Conservation (phyloP, 2,113 vertebrate genomes). For the Gymnorhina tibicen region DNA sequence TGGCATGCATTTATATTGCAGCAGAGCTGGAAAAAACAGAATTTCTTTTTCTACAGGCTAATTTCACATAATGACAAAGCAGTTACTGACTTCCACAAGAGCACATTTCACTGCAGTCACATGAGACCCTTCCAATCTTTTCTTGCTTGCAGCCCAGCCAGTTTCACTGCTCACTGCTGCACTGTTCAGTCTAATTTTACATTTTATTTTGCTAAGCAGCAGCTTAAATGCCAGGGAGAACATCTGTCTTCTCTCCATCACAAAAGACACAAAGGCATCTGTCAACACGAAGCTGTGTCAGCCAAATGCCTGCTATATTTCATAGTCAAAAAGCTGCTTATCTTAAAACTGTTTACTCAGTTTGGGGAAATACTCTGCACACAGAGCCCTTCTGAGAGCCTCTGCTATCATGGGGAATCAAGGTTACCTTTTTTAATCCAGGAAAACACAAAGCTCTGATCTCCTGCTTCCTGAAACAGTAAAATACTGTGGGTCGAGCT, state of each 20-base stretch:
- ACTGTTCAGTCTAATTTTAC: background rate
- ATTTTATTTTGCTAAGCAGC: background rate
- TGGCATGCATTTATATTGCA: background rate
- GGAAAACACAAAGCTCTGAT: background rate
- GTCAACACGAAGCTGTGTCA: background rate
- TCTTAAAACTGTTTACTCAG: background rate
- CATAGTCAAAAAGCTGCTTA: background rate
- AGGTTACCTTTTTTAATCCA: background rate
- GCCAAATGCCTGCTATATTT: background rate
- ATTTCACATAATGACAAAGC: background rate
- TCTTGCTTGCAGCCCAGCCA: background rate
- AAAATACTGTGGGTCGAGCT: background rate
- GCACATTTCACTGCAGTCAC: background rate
- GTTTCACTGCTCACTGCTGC: background rate
- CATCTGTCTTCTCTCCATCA: conserved; percentile 27
- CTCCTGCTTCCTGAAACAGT: background rate
- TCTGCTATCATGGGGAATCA: background rate
- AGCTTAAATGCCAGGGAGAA: conserved; percentile 11
- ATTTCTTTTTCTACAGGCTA: background rate
- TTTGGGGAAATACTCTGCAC: background rate
- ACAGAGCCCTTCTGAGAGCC: background rate
- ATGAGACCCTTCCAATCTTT: background rate
- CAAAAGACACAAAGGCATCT: background rate
- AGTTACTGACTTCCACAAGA: background rate
- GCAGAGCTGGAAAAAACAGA: background rate